Percentiles rank a stretch among this genome's conserved stretches.
Conservation (phyloP, 2,797 vertebrate genomes). For the Eulemur mongoz region DNA sequence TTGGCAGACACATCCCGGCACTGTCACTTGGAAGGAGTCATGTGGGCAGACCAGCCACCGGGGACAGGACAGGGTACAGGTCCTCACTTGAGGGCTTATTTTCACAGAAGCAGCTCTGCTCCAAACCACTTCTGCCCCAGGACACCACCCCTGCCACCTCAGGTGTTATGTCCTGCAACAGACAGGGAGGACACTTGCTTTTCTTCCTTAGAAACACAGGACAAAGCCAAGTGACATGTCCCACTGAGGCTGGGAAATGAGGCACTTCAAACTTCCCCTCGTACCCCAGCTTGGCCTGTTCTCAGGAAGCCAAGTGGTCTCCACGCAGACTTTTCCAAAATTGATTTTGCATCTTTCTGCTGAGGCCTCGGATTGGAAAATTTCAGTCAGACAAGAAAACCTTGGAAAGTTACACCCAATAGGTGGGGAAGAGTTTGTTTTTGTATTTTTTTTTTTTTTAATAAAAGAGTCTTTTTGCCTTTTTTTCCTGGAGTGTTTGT, state of each 20-base stretch:
- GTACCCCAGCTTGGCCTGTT: background rate
- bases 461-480: background rate
- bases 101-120: background rate
- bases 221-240: background rate
- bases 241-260: background rate
- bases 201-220: background rate
- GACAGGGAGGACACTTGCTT: background rate
- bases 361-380: conserved; percentile 59
- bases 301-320: background rate
- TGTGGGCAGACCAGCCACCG: background rate
- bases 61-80: background rate
- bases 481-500: background rate
- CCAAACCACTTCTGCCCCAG: accelerated
- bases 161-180: accelerated
- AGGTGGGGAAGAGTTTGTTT: background rate
- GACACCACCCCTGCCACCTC: background rate
- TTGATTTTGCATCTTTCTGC: conserved; percentile 54
- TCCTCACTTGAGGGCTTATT: background rate
- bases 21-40: background rate
- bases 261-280: background rate
- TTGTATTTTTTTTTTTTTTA: background rate
- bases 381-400: conserved; percentile 69
- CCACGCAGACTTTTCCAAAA: background rate
- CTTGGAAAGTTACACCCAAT: conserved; percentile 51
- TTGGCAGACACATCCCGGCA: background rate